Percentiles rank a stretch among this genome's conserved stretches.
Conservation (phyloP, 1,140 invertebrate genomes). For the Drosophila ficusphila region DNA sequence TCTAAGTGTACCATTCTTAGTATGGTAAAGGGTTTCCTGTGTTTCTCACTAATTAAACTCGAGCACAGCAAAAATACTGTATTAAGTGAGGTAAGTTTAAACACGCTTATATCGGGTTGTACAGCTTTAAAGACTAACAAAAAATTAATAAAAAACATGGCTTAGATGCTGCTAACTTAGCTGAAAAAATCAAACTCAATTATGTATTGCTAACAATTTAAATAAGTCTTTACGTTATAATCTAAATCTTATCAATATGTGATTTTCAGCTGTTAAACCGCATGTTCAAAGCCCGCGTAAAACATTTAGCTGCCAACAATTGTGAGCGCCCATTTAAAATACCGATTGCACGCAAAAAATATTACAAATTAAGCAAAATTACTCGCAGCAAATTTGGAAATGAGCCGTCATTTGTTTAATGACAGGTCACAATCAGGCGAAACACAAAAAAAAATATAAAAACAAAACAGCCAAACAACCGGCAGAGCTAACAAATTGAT, state of each 20-base stretch:
- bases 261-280: neutral
- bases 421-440: conserved; percentile 38
- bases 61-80: neutral
- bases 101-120: too few species aligned
- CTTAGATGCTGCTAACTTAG: too few species aligned
- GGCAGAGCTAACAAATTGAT: conserved; percentile 73
- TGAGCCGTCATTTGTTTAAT: conserved; percentile 79
- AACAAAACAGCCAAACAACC: conserved; percentile 5
- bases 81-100: neutral
- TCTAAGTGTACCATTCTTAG: neutral
- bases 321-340: conserved; percentile 23
- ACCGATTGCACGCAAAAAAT: conserved; percentile 29
- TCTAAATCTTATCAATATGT: neutral
- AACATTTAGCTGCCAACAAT: neutral
- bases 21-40: neutral
- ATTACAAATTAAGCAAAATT: conserved; percentile 77
- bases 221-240: too few species aligned
- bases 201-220: too few species aligned
- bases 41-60: neutral
- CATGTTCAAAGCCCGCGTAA: neutral
- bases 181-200: too few species aligned
- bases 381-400: conserved; percentile 65
- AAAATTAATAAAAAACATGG: too few species aligned
- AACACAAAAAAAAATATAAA: neutral
- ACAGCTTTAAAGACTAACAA: too few species aligned